Conservation (phyloP, 2,113 vertebrate genomes). For the Cichladusa arquata region DNA sequence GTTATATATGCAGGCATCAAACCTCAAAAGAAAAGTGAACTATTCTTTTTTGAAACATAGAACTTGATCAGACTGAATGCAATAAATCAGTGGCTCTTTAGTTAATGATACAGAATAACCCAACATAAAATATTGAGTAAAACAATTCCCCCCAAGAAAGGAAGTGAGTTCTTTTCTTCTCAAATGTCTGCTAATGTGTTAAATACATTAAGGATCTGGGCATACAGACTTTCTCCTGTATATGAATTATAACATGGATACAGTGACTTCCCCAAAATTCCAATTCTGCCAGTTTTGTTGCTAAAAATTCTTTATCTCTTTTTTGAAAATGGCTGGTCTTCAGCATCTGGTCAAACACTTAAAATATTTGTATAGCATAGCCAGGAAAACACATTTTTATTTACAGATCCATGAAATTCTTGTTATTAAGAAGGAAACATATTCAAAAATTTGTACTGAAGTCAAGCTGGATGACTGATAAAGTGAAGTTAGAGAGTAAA, state of each 20-base stretch:
- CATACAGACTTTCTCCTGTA: background rate
- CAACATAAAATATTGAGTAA: background rate
- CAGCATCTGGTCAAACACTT: slow-evolving; percentile 7
- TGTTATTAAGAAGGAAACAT: background rate
- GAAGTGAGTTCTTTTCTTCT: background rate
- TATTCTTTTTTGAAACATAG: background rate
- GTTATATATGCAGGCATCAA: background rate
- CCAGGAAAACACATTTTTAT: slow-evolving; percentile 16
- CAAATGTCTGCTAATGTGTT: background rate
- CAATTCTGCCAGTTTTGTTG: background rate
- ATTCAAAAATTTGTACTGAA: background rate
- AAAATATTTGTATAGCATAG: background rate
- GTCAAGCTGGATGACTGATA: background rate
- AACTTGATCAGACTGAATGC: background rate
- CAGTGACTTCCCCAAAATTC: background rate
- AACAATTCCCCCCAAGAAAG: background rate
- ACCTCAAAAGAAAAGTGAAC: background rate
- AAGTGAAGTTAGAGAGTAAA: background rate
- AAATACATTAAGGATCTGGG: background rate
- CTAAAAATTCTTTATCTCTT: background rate
- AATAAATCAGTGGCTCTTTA: background rate
- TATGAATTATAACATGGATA: background rate
- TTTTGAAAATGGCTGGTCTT: background rate
- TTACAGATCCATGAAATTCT: background rate
- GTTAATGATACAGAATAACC: background rate